Evolutionary conservation across 2,113 vertebrate genomes (phyloP).

Genomic region (Odobenus rosmarus): DNA sequence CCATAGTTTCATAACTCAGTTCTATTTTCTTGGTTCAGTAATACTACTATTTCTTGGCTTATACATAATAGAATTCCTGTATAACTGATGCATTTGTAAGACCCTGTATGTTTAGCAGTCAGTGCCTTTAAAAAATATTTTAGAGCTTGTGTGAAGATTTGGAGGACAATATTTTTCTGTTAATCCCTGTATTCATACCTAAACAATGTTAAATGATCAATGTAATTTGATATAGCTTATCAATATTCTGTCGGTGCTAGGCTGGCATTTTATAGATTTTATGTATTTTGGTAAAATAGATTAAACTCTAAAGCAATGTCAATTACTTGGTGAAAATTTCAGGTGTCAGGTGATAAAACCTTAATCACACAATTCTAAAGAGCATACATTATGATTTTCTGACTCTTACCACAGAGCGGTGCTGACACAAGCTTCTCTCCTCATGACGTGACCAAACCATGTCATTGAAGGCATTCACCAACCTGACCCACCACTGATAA

Average conservation of each 20-base stretch:
- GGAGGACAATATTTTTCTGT: background rate
- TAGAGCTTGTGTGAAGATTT: background rate
- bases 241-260: background rate
- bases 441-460: background rate
- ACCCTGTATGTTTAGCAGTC: background rate
- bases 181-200: background rate
- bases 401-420: background rate
- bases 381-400: background rate
- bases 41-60: background rate
- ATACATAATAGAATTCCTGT: background rate
- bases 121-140: constrained; percentile 36
- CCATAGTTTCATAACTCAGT: background rate
- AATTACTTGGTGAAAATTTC: background rate
- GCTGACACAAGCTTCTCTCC: background rate
- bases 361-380: background rate
- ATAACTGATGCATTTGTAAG: background rate
- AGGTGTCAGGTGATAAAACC: background rate
- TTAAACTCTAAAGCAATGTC: background rate
- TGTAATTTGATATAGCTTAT: background rate
- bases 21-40: constrained; percentile 33
- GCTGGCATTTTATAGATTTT: constrained; percentile 27
- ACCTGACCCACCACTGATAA: background rate
- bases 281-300: constrained; percentile 3
- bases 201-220: background rate
- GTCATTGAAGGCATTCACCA: background rate